These are phyloP conservation scores for Himantopus leucocephalus DNA, from an alignment of 2,113 vertebrate species.

Conservation along the genomic window DNA sequence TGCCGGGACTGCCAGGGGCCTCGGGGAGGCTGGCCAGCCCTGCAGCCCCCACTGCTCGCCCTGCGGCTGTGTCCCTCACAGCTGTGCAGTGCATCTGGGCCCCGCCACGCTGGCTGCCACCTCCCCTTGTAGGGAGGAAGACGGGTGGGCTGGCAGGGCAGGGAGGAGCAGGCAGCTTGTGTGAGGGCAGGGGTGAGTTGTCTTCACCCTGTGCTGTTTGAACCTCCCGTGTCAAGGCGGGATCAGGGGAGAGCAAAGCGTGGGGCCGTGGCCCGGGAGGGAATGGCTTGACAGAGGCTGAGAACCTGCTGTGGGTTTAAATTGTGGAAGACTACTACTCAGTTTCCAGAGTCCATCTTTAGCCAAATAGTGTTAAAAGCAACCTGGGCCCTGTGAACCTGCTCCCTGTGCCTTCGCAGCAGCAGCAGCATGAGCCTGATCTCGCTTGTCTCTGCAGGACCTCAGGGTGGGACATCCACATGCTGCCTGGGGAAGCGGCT, in stretches of 20 bases:
- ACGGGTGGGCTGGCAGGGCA: background rate
- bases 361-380: background rate
- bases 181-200: background rate
- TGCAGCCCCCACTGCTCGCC: background rate
- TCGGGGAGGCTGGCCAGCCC: background rate
- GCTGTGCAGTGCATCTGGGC: background rate
- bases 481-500: background rate
- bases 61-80: background rate
- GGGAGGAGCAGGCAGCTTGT: background rate
- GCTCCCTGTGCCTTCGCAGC: background rate
- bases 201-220: background rate
- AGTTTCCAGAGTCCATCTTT: background rate
- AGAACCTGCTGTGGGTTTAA: background rate
- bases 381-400: background rate
- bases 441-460: background rate
- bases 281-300: background rate
- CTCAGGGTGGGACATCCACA: background rate
- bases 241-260: background rate
- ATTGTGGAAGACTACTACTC: background rate
- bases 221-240: background rate
- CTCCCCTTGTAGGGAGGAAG: background rate
- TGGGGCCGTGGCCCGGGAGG: background rate
- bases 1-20: background rate
- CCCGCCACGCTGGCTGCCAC: background rate
- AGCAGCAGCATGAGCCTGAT: background rate